Base-by-base conservation (phyloP, 2,888 invertebrate species). In the Caenorhabditis japonica region DNA sequence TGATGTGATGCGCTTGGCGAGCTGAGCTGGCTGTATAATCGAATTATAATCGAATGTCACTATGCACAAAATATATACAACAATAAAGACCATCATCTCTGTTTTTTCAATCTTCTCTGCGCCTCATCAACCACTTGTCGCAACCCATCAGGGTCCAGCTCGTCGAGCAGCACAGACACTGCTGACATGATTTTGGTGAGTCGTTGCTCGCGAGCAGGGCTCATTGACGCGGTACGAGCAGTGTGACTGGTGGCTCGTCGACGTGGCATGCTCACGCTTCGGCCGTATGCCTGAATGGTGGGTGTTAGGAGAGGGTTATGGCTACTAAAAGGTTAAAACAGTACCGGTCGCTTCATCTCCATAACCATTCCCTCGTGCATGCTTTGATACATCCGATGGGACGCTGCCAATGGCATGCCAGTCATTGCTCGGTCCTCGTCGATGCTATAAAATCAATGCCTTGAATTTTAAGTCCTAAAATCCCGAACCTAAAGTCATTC, bases 181-280 rank as follows among this genome's bases (percentile, higher is more conserved):
- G 84, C 84, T 30, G 82, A 79, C 74, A 83, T 79, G 33, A 84
- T 80, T 56, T 81, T 82, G 13, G 73, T 68, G 7, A 79, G 71
- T 12, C 83, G 77, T n/a, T 78, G 76, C 30, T 80, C 77, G 51
- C 80, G 76, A 4, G 81, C 81, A 2, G 81, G 81, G 56, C 81
- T 81, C 36, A 59, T 75, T 3, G 80, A 80, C 43, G 62, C 69
- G 15, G 73, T 52, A 10, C 80, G 68, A 12, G 51, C 34, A 17
- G 61, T 21, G 13, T 17, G 21, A 12, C 30, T 38, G 15, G 38
- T 34, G 27, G 59, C 56, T 19, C 81, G 58, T 30, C 77, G 70
- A 19, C 81, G 51, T 25, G 77, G 77, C 61, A 74, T 69, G 13
- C 60, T 61, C 4, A 73, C 46, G 49, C 64, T 70, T 59, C 69